Evolutionary conservation across 2,888 invertebrate genomes (phyloP).

Genomic region (Oscheius sp.): DNA sequence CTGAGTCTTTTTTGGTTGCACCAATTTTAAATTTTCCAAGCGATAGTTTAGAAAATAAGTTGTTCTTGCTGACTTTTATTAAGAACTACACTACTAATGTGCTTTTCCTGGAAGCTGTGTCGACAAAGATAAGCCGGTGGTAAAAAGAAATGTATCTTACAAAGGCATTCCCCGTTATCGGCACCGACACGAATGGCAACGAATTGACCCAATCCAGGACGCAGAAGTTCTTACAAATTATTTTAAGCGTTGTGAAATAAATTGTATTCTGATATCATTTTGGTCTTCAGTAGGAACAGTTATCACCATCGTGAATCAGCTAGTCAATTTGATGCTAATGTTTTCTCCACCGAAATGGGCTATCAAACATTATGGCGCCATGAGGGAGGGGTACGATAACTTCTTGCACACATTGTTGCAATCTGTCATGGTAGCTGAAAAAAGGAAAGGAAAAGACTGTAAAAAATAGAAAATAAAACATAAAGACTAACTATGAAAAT

Average conservation of each 20-base stretch:
- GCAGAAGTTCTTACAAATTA: conserved; percentile 3
- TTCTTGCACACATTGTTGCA: background rate
- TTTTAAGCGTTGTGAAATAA: background rate
- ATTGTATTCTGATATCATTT: background rate
- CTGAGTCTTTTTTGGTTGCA: too few species aligned
- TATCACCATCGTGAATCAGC: conserved; percentile 14
- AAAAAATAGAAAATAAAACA: background rate
- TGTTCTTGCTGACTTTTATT: too few species aligned
- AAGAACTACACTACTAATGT: conserved; percentile 1
- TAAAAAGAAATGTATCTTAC: conserved; percentile 27
- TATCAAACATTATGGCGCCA: conserved; percentile 10
- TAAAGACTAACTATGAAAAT: too few species aligned
- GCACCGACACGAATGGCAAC: conserved; percentile 15
- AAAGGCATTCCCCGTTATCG: conserved; percentile 19
- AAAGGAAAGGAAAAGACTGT: background rate
- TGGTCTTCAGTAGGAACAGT: background rate
- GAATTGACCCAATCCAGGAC: conserved; percentile 2
- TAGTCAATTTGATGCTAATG: background rate
- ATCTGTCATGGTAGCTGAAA: background rate
- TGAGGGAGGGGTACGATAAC: background rate
- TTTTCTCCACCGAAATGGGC: conserved; percentile 1
- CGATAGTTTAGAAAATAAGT: too few species aligned
- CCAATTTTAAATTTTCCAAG: too few species aligned
- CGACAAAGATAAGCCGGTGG: conserved; percentile 10
- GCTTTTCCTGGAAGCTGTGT: conserved; percentile 7